These are phyloP conservation scores for Mobula hypostoma DNA, from an alignment of 2,113 vertebrate species.

Conservation along the genomic window DNA sequence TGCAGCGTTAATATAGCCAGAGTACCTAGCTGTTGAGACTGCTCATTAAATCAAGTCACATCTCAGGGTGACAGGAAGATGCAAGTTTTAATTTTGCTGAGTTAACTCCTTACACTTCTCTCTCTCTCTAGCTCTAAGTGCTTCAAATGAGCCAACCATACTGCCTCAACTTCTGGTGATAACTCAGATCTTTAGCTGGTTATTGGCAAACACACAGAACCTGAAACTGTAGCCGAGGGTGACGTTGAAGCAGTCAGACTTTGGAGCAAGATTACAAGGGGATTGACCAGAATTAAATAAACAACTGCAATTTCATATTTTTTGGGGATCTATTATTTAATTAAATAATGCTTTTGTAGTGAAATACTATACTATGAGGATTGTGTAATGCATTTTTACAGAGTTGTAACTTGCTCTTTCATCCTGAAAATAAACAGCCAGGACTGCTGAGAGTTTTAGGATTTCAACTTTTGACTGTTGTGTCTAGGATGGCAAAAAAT, in stretches of 20 bases:
- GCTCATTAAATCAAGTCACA: neutral
- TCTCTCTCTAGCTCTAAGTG: constrained; percentile 53
- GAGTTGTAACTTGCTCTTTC: neutral
- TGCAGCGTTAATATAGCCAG: neutral
- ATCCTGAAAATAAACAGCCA: neutral
- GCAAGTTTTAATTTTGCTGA: neutral
- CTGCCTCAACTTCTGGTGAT: constrained; percentile 47
- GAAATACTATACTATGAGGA: neutral
- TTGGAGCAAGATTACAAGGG: neutral
- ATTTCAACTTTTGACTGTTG: constrained; percentile 23
- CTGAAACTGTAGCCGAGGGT: constrained; percentile 50
- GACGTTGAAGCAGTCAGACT: neutral
- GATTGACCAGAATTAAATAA: neutral
- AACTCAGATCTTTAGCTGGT: constrained; percentile 42
- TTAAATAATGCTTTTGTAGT: constrained; percentile 16
- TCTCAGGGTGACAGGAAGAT: neutral
- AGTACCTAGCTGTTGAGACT: neutral
- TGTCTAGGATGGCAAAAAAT: neutral
- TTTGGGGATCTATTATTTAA: constrained; percentile 26
- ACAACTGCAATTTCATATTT: neutral
- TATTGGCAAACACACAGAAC: constrained; percentile 45
- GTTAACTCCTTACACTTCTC: constrained; percentile 30
- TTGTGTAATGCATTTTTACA: neutral
- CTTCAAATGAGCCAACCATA: constrained; percentile 46
- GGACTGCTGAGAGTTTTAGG: neutral